These are phyloP conservation scores for Zaprionus ornatus DNA, from an alignment of 1,140 invertebrate species.

Conservation along the genomic window DNA sequence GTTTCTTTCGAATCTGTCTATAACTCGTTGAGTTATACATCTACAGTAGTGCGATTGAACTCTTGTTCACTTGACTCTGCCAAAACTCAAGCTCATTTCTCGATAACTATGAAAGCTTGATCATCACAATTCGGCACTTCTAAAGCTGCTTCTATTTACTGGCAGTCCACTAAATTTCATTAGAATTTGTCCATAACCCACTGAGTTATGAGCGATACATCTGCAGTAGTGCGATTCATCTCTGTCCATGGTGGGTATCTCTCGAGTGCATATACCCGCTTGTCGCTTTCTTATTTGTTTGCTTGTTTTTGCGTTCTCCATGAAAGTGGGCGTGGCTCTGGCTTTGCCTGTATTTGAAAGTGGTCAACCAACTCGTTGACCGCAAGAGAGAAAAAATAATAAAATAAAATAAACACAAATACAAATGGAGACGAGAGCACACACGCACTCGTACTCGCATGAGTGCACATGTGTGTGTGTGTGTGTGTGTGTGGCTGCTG, in stretches of 20 bases:
- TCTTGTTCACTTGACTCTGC: no score
- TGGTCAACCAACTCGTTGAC: slow-evolving; percentile 82
- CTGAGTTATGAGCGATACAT: background rate
- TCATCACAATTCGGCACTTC: background rate
- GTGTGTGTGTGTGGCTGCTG: slow-evolving; percentile 7
- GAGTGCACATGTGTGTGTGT: slow-evolving; percentile 15
- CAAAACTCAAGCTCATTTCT: no score
- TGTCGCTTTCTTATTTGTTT: background rate
- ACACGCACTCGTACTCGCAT: background rate
- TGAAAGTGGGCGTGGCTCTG: slow-evolving; percentile 30
- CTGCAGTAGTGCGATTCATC: background rate
- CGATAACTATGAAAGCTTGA: no score
- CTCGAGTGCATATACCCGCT: background rate
- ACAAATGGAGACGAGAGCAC: slow-evolving; percentile 38
- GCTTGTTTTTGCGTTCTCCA: background rate
- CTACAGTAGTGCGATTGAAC: no score
- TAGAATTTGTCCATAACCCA: background rate
- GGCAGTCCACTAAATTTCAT: background rate
- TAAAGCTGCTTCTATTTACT: background rate
- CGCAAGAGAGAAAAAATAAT: slow-evolving; percentile 80
- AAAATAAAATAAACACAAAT: slow-evolving; percentile 78
- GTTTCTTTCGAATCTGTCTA: background rate
- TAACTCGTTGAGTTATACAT: background rate
- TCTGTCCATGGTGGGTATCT: background rate
- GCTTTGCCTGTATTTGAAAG: slow-evolving; percentile 73